Base-by-base conservation (phyloP, 2,888 invertebrate genomes). In the Tinea pellionella region DNA sequence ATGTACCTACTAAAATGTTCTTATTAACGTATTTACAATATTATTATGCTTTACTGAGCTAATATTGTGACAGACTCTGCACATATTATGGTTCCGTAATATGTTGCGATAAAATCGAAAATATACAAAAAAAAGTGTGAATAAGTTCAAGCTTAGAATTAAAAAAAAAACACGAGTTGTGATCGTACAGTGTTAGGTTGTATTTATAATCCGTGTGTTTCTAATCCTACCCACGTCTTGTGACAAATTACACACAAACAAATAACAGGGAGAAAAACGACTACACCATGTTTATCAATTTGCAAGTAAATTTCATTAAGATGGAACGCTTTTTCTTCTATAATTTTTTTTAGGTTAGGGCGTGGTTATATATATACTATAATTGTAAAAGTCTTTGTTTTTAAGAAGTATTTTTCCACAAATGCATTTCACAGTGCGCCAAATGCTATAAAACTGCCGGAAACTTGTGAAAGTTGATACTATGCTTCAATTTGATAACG, bases 201-300 rank as follows among this genome's bases (percentile, higher is more conserved):
- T 37, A 37, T n/a, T 37, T 37, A 37, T 37, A 30, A n/a, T n/a
- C 3, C 24, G 3, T 47, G 47, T 47, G 9, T 16, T 47, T 47
- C 47, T 47, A 47, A 47, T 47, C 15, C 16, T 15, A 47, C 47
- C 16, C 16, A n/a, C 15, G 73, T 72, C 76, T 69, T 63, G 74
- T 80, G 80, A 83, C 75, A 79, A 80, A 81, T 84, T 78, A 77
- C 77, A 68, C 64, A 61, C 63, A 73, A 71, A 76, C 77, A 79
- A 79, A 82, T 81, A 77, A 79, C 77, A 37, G 37, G 37, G 37
- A 2, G 30, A 37, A 37, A 37, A 37, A 37, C 37, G 37, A 12
- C 37, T 37, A 37, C 37, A 9, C 6, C 37, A 37, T 37, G 37
- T 37, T 37, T 37, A 37, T 6, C n/a, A 37, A 37, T 37, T 37